Conservation (phyloP, 2,888 invertebrate genomes). For the Harpagoxenus sublaevis region DNA sequence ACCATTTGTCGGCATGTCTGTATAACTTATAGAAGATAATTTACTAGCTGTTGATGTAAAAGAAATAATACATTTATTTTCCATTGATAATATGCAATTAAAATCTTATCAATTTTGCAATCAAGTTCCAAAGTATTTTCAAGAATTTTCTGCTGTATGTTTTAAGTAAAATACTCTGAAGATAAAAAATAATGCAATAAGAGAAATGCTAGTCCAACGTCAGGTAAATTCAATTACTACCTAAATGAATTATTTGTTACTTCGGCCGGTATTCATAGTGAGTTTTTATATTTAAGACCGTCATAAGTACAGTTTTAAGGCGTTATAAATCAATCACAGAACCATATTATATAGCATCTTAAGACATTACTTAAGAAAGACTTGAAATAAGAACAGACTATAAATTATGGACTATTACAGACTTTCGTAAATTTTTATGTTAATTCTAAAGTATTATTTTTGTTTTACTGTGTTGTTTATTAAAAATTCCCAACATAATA, state of each 20-base stretch:
- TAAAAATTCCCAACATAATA: background rate
- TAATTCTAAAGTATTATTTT: background rate
- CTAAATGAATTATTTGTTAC: background rate
- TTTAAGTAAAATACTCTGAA: slow-evolving; percentile 1
- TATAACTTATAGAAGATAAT: slow-evolving; percentile 4
- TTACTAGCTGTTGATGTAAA: background rate
- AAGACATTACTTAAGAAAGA: background rate
- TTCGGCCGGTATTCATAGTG: background rate
- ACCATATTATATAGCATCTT: background rate
- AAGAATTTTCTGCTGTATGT: background rate
- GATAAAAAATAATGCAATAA: background rate
- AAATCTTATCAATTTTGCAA: background rate
- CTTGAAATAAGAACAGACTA: background rate
- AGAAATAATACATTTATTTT: background rate
- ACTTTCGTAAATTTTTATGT: background rate
- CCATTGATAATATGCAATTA: background rate
- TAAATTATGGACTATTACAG: background rate
- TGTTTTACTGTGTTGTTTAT: background rate
- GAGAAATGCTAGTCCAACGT: background rate
- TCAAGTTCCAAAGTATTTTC: background rate
- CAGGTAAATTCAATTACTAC: background rate
- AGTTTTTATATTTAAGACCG: background rate
- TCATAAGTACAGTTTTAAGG: background rate
- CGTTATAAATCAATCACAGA: background rate
- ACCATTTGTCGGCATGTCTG: background rate